Conservation (phyloP, 2,113 vertebrate species). For the Ifrita kowaldi region DNA sequence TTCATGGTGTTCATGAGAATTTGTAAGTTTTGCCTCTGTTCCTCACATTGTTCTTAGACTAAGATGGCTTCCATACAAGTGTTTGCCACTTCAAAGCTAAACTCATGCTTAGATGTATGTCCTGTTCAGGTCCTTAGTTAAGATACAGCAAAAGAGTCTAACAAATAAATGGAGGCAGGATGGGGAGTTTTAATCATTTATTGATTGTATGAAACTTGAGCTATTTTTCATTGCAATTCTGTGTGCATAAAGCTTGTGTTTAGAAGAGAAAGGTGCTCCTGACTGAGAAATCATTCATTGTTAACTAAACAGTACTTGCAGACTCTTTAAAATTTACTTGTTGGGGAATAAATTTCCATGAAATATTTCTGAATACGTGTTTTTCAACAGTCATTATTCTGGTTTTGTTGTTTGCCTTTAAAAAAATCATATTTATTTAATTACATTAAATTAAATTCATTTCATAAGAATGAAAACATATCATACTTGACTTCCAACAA, state of each 20-base stretch:
- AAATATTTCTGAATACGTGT: not conserved
- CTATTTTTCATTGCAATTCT: constrained; percentile 10
- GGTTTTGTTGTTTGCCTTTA: not conserved
- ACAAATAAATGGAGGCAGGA: not conserved
- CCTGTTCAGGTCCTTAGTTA: not conserved
- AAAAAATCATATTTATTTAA: not conserved
- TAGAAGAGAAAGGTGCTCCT: not conserved
- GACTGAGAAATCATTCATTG: not conserved
- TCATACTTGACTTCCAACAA: not conserved
- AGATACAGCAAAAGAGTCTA: not conserved
- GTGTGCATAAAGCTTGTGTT: not conserved
- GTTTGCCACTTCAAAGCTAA: not conserved
- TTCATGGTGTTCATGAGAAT: not conserved
- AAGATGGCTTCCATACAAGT: not conserved
- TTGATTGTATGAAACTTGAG: not conserved
- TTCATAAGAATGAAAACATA: not conserved
- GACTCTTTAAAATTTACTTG: not conserved
- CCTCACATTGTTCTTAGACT: not conserved
- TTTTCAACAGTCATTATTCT: not conserved
- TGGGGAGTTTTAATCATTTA: constrained; percentile 6
- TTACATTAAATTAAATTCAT: not conserved
- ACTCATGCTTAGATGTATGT: not conserved
- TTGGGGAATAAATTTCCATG: not conserved
- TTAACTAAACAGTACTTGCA: not conserved
- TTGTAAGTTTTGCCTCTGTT: not conserved